phyloP scores from a whole-genome alignment of 1,140 invertebrate genomes.

The Camponotus floridanus region DNA sequence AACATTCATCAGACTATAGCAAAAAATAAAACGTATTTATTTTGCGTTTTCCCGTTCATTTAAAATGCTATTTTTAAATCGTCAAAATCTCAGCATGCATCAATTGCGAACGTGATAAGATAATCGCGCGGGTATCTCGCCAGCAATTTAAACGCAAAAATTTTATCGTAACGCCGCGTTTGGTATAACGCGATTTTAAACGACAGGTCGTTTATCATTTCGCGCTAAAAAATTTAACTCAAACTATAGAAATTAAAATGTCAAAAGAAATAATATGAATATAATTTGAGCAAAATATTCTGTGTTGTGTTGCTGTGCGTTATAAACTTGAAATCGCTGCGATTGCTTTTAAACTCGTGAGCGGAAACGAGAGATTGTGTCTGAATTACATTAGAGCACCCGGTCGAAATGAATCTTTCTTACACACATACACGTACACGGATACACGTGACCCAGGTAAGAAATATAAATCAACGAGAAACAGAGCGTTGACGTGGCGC shows the following conservation, averaged over 20 bases:
- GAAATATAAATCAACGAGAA: constrained; percentile 26
- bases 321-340: too few relatives aligned
- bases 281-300: not conserved
- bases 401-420: not conserved
- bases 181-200: not conserved
- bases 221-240: not conserved
- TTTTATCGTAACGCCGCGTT: not conserved
- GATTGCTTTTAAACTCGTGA: too few relatives aligned
- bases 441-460: not conserved
- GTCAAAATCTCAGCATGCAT: not conserved
- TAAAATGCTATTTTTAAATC: constrained; percentile 5
- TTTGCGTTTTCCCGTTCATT: not conserved
- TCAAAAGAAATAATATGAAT: not conserved
- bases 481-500: constrained; percentile 18
- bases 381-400: not conserved
- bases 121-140: not conserved
- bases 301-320: too few relatives aligned
- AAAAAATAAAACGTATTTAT: not conserved
- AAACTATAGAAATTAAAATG: not conserved
- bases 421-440: too few relatives aligned
- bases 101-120: not conserved
- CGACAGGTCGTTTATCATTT: not conserved
- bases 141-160: not conserved
- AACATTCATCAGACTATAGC: not conserved
- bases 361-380: not conserved